Base-by-base conservation (phyloP, 2,113 vertebrate genomes). In the Ramphastos sulfuratus region DNA sequence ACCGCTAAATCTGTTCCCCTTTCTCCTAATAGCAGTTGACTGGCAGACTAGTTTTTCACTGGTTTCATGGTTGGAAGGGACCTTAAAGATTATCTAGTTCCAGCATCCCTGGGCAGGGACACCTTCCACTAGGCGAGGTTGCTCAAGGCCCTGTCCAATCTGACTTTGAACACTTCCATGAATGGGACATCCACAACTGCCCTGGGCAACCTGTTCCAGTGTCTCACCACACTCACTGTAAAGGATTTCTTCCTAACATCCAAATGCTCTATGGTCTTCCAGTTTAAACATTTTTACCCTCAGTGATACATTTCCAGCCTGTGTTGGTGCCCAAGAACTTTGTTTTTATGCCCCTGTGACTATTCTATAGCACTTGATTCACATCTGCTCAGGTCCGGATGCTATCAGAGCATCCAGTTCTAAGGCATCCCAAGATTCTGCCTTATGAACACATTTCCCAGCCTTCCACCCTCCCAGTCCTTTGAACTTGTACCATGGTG, bases 231-330 rank as follows among this genome's bases (percentile, higher is more conserved):
- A 8, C 21, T 50, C 48, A 24, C 48, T 50, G 48, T 24, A 50
- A 50, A 50, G 20, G 48, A 50, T 50, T 50, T 50, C 48, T 50
- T 50, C 48, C 48, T 50, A 50, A 50, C 21, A 50, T 50, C 48
- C 21, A 50, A 21, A 50, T 21, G 12, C 21, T 23, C 48, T 50
- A 50, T n/a, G n/a, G n/a, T 50, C 48, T 50, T 23, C 48, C 48
- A 50, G 48, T 21, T 91, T 27, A 30, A 92, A 58, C 21, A 25
- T 59, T 92, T 87, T 37, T 17, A 11, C 58, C 58, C 33, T 35
- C 0, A 0, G 35, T 23, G 19, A 12, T 8, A 4, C 1, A 0
- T 63, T 50, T 30, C 48, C 93, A 96, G 54, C 58, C 58, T 21
- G 35, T 60, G 42, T 24, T 6, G 11, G 56, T 28, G 37, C 24